phyloP scores from a whole-genome alignment of 2,888 invertebrate species.

The Euphydryas editha region DNA sequence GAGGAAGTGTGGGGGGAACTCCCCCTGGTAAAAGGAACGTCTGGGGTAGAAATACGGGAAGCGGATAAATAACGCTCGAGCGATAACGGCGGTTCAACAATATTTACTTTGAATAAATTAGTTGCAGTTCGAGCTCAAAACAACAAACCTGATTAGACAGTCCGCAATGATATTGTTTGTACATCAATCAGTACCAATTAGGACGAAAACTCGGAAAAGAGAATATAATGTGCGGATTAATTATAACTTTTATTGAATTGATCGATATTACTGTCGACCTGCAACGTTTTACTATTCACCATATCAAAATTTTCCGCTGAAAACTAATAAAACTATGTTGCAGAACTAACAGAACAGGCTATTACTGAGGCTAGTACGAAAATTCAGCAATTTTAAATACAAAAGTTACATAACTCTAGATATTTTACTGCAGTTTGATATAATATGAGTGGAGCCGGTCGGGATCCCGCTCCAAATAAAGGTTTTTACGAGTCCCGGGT shows the following conservation, averaged over 20 bases:
- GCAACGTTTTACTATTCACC: background rate
- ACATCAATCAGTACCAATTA: background rate
- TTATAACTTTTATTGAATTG: background rate
- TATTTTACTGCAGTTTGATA: background rate
- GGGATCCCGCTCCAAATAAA: background rate
- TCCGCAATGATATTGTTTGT: background rate
- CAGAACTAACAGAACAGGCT: too few relatives aligned
- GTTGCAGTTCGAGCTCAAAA: background rate
- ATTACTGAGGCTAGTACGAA: background rate
- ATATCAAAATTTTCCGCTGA: too few relatives aligned
- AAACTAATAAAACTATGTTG: background rate
- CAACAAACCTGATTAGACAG: background rate
- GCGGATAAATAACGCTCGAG: background rate
- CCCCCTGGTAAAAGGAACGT: background rate
- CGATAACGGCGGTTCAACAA: background rate
- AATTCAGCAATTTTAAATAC: background rate
- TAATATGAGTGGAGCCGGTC: background rate
- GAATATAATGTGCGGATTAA: background rate
- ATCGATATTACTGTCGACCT: too few relatives aligned
- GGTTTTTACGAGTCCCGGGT: background rate
- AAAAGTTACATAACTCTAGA: background rate
- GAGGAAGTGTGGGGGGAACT: background rate
- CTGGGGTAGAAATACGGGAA: background rate
- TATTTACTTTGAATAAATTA: conserved; percentile 7
- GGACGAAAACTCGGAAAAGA: too few relatives aligned